Conservation (phyloP, 2,888 invertebrate genomes). For the Drosophila cracens region DNA sequence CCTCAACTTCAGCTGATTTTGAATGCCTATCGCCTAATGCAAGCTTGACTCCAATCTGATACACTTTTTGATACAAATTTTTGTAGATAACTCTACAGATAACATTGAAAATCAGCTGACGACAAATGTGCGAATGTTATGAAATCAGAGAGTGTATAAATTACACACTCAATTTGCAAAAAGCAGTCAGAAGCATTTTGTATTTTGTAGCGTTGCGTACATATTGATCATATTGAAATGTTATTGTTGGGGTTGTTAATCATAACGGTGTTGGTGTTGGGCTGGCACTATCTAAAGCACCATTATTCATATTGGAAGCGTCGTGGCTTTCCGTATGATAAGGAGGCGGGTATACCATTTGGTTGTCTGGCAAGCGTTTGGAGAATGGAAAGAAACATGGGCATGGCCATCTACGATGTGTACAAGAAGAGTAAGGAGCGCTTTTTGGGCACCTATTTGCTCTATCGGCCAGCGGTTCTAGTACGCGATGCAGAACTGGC, state of each 20-base stretch:
- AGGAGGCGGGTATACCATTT: slow-evolving; percentile 86
- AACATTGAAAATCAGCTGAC: background rate
- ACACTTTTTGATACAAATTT: background rate
- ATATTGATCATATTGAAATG: slow-evolving; percentile 23
- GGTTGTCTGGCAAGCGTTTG: slow-evolving; percentile 87
- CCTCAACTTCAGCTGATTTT: slow-evolving; percentile 1
- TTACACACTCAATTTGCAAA: background rate
- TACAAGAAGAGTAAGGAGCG: slow-evolving; percentile 85
- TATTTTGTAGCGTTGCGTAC: slow-evolving; percentile 11
- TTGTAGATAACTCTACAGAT: background rate
- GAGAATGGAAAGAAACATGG: slow-evolving; percentile 87
- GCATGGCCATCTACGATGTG: slow-evolving; percentile 87
- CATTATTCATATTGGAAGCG: slow-evolving; percentile 86
- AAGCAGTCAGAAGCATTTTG: slow-evolving; percentile 39
- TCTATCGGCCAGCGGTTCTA: slow-evolving; percentile 87
- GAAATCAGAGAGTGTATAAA: slow-evolving; percentile 45
- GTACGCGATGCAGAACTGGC: slow-evolving; percentile 88
- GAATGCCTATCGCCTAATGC: background rate
- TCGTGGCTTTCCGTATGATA: slow-evolving; percentile 86
- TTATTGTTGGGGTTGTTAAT: slow-evolving; percentile 24
- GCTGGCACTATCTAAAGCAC: slow-evolving; percentile 60
- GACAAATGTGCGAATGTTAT: slow-evolving; percentile 2
- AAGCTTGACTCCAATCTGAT: background rate
- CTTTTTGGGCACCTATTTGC: slow-evolving; percentile 87
- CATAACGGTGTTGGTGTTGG: slow-evolving; percentile 31